Conservation (phyloP, 2,797 vertebrate species). For the Acrossocheilus fasciatus region DNA sequence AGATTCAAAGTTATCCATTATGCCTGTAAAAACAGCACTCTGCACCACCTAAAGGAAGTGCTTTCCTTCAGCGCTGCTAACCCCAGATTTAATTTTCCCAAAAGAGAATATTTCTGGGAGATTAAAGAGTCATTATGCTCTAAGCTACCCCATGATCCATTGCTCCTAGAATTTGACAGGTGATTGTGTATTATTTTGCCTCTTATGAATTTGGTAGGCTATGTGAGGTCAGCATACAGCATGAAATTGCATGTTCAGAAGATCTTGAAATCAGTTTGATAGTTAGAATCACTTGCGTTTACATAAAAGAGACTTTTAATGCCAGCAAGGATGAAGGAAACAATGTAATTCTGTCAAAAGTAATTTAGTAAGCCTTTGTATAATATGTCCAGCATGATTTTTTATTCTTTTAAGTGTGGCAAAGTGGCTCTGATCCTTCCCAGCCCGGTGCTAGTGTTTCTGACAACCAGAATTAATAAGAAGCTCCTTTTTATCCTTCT, state of each 20-base stretch:
- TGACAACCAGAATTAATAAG: background rate
- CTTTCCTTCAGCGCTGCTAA: conserved; percentile 16
- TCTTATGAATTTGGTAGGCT: conserved; percentile 19
- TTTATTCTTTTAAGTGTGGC: background rate
- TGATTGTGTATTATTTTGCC: conserved; percentile 25
- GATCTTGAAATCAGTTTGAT: background rate
- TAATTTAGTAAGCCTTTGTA: conserved; percentile 1
- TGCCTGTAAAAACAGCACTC: background rate
- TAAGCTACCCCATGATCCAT: conserved; percentile 15
- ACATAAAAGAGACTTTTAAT: background rate
- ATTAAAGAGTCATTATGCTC: conserved; percentile 32
- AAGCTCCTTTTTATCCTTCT: conserved; percentile 19
- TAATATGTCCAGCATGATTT: background rate
- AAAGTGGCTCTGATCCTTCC: background rate
- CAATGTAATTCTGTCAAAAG: background rate
- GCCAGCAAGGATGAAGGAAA: background rate
- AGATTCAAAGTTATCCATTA: conserved; percentile 10
- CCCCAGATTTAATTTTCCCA: conserved; percentile 22
- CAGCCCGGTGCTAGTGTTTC: background rate
- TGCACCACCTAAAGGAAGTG: conserved; percentile 40
- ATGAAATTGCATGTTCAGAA: background rate
- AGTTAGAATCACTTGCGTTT: background rate
- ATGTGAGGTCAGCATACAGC: conserved; percentile 4
- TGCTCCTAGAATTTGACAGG: conserved; percentile 22
- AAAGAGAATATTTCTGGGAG: conserved; percentile 32